These are phyloP conservation scores for Oryctes rhinoceros DNA, from an alignment of 1,140 invertebrate genomes.

Conservation along the genomic window DNA sequence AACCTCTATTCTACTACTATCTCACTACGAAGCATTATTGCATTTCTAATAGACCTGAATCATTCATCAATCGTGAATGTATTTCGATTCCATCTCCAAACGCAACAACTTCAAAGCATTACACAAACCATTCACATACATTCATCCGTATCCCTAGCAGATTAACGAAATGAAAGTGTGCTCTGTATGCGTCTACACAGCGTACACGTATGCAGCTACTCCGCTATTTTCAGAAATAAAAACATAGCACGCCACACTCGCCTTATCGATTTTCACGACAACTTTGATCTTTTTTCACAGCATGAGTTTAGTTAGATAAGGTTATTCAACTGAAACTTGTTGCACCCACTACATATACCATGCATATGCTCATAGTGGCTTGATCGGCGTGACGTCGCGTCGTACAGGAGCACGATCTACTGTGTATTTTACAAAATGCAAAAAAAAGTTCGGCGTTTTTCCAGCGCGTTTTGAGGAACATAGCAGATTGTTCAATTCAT, in stretches of 20 bases:
- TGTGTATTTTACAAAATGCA: not conserved
- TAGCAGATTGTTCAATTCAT: not conserved
- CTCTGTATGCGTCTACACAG: too few species aligned
- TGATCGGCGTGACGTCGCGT: not conserved
- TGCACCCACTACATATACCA: conserved; percentile 1
- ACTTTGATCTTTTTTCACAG: conserved; percentile 3
- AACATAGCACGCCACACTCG: conserved; percentile 1
- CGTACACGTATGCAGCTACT: too few species aligned
- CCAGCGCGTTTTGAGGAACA: not conserved
- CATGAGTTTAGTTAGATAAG: conserved; percentile 14
- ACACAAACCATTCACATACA: too few species aligned
- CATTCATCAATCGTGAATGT: too few species aligned
- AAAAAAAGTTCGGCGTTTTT: not conserved
- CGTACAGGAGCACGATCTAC: not conserved
- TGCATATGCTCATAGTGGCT: too few species aligned
- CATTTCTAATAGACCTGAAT: too few species aligned
- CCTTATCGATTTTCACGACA: conserved; percentile 9
- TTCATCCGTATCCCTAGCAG: too few species aligned
- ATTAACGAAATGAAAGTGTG: too few species aligned
- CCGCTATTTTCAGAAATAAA: not conserved
- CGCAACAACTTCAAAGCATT: too few species aligned
- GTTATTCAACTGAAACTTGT: conserved; percentile 22
- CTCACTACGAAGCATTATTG: too few species aligned
- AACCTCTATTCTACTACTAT: too few species aligned
- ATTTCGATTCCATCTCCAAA: too few species aligned